phyloP scores from a whole-genome alignment of 2,113 vertebrate species.

The Girardinichthys multiradiatus region DNA sequence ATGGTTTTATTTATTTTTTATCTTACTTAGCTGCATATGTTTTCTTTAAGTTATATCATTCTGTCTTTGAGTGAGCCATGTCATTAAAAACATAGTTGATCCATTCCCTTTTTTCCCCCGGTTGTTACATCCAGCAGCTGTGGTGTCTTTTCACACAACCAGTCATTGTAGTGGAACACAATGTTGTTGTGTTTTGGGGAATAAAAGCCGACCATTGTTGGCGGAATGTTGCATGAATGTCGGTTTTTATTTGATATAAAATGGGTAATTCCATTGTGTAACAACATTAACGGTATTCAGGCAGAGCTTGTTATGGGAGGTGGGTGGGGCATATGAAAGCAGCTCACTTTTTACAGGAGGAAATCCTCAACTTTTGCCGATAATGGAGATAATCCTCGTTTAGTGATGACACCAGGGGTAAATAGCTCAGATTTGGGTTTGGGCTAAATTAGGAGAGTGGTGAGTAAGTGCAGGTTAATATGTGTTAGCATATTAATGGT shows the following conservation, averaged over 20 bases:
- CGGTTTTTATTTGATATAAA: constrained; percentile 73
- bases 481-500: constrained; percentile 29
- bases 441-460: constrained; percentile 45
- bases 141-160: constrained; percentile 57
- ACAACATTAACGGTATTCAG: constrained; percentile 72
- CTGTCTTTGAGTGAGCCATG: constrained; percentile 33
- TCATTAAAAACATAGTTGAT: constrained; percentile 61
- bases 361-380: constrained; percentile 61
- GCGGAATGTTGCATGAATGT: constrained; percentile 54
- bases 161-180: constrained; percentile 66
- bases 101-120: constrained; percentile 23
- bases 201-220: constrained; percentile 71
- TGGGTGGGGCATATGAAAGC: constrained; percentile 1
- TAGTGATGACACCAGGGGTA: constrained; percentile 48
- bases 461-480: constrained; percentile 41
- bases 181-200: constrained; percentile 70
- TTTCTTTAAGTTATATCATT: constrained; percentile 68
- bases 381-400: constrained; percentile 63
- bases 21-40: constrained; percentile 60
- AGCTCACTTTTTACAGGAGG: constrained; percentile 54
- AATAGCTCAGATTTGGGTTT: constrained; percentile 53
- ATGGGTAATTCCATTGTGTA: constrained; percentile 75
- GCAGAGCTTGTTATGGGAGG: constrained; percentile 54
- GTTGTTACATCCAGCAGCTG: constrained; percentile 43
- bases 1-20: constrained; percentile 74